Base-by-base conservation (phyloP, 2,888 invertebrate species). In the Acheta domesticus region DNA sequence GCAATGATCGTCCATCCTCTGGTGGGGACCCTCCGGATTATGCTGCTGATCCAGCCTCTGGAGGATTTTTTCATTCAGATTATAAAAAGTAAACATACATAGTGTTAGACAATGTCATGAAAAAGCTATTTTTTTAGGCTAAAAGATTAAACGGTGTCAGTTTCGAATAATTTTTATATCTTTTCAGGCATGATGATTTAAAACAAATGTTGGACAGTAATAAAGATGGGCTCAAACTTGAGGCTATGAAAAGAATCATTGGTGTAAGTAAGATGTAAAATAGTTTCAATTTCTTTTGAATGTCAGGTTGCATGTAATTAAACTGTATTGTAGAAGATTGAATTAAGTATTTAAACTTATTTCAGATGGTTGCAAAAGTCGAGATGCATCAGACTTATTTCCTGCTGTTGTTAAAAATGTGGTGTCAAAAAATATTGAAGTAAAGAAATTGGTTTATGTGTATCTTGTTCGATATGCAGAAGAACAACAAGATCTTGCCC, bases 321-420 rank as follows among this genome's bases (percentile, higher is more conserved):
- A 19, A 62, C 62, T 62, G 1, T 62, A 14, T 62, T 19, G 14
- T 62, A 0, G 62, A 19, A 62, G n/a, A 8, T 19, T 62, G n/a
- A 3, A 62, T 62, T 19, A 62, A 19, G 8, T 62, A 14, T 62
- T 62, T 62, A 62, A 62, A 19, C n/a, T 62, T 8, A 62, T 62
- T 62, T 82, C 85, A 94, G 90, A 98, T 99, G 98, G 93, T 98
- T 83, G 99, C 99, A 0, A 98, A 98, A 89, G 99, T 79, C 92
- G 98, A 85, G 98, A 99, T 91, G 98, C 98, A 12, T 97, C 98
- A 14, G 97, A 97, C 83, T 86, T 94, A 85, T 99, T 99, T 88
- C 99, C 99, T 81, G 96, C 99, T 74, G 99, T 99, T n/a, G 99
- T 99, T 1, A 99, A 99, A 88, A 99, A 99, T 90, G 99, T 99